These are phyloP conservation scores for Incurvaria masculella DNA, from an alignment of 2,888 invertebrate genomes.

Conservation along the genomic window DNA sequence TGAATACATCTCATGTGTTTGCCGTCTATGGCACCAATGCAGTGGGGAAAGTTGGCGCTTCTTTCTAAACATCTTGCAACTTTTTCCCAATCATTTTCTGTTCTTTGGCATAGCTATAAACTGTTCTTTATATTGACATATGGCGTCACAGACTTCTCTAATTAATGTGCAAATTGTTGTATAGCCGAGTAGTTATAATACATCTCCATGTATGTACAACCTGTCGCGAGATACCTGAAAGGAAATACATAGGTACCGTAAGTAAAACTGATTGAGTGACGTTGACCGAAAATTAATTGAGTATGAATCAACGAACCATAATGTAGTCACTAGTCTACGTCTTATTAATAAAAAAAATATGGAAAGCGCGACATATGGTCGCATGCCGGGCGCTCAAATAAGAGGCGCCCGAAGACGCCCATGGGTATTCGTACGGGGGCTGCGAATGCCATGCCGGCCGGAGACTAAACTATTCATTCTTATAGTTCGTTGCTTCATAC, in stretches of 20 bases:
- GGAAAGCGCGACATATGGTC: neutral
- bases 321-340: no score
- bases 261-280: neutral
- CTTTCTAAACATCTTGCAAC: slow-evolving; percentile 18
- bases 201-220: slow-evolving; percentile 7
- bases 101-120: slow-evolving; percentile 11
- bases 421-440: no score
- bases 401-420: slow-evolving; percentile 5
- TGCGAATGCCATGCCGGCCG: no score
- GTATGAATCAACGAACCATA: no score
- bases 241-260: neutral
- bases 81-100: slow-evolving; percentile 13
- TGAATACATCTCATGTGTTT: slow-evolving; percentile 16
- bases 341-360: neutral
- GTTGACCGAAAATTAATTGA: no score
- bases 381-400: neutral
- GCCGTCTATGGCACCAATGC: slow-evolving; percentile 19
- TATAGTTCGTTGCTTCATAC: no score
- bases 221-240: slow-evolving; percentile 7
- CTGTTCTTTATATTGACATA: slow-evolving; percentile 15
- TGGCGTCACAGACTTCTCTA: slow-evolving; percentile 14
- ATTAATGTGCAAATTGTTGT: slow-evolving; percentile 16
- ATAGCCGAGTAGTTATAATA: slow-evolving; percentile 14
- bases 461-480: no score
- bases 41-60: slow-evolving; percentile 20